Base-by-base conservation (phyloP, 2,888 invertebrate species). In the Pseudanteris insignis region DNA sequence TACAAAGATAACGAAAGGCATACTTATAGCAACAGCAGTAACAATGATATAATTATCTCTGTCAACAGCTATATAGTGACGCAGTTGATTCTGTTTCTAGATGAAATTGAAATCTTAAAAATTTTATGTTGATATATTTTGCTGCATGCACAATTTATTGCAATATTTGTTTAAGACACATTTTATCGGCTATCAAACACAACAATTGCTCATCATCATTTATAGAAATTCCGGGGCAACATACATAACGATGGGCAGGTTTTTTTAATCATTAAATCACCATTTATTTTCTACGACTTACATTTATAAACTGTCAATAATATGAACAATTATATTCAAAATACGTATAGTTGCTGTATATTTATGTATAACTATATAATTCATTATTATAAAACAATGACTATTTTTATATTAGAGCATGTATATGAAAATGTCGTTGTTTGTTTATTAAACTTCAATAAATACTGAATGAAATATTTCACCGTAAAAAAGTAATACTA, bases 1-100 rank as follows among this genome's bases (percentile, higher is more conserved):
- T 57, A 48, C 60, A 70, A 70, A 70, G 65, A 66, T 68, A 68
- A 70, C 66, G 69, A 70, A 69, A 68, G 66, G 67, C 67, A 50
- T 68, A 66, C 62, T 60, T 58, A 57, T 67, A 68, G 67, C 67
- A 70, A 67, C 65, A 48, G 63, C 64, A 53, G 37, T 69, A 64
- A 62, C 66, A 68, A 68, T 65, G 65, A 66, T 66, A 63, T 58
- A 65, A 65, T 62, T 65, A 62, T 59, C 47, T 62, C 44, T 50
- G 51, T 66, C 57, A 67, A 65, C 64, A 61, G 48, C 63, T 63
- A 65, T 64, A 50, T 55, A 59, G 32, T 64, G 60, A 48, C 47
- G 29, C 37, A 38, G 40, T 54, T 24, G 43, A 38, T 38, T 48
- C 32, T 47, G 14, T 41, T 18, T 33, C 34, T 47, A 25, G 40